These are phyloP conservation scores for Strigamia maritima DNA, from an alignment of 2,888 invertebrate species.

Conservation along the genomic window DNA sequence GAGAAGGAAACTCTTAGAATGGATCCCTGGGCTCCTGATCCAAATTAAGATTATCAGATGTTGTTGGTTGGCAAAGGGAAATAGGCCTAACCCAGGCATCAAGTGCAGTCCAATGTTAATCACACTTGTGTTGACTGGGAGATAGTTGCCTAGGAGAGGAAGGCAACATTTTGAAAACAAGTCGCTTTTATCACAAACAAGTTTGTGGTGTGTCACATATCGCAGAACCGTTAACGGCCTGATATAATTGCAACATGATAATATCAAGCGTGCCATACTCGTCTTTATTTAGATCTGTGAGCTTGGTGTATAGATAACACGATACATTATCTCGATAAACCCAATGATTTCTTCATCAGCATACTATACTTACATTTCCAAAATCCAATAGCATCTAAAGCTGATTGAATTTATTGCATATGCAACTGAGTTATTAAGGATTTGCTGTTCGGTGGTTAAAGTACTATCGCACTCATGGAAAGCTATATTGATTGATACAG, in stretches of 20 bases:
- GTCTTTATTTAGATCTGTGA: background rate
- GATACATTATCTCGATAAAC: background rate
- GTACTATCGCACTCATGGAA: no score
- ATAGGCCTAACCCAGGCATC: constrained; percentile 28
- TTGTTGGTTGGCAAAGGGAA: constrained; percentile 16
- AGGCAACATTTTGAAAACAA: constrained; percentile 27
- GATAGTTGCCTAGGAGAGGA: constrained; percentile 34
- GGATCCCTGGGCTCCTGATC: constrained; percentile 32
- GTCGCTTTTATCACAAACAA: constrained; percentile 30
- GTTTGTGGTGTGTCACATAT: constrained; percentile 31
- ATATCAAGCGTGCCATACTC: background rate
- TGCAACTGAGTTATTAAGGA: no score
- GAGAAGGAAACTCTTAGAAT: constrained; percentile 20
- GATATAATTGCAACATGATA: constrained; percentile 16
- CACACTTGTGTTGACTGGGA: constrained; percentile 32
- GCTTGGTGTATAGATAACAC: background rate
- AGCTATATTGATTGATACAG: no score
- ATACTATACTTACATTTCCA: no score
- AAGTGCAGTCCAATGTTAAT: constrained; percentile 28
- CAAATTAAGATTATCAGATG: constrained; percentile 34
- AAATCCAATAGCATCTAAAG: no score
- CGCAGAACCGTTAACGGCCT: background rate
- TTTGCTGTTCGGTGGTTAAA: no score
- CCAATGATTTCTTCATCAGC: no score
- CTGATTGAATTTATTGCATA: no score